Evolutionary conservation across 64 coral and sea anemone species (phyloP).

Genomic region (Actinia tenebrosa): DNA sequence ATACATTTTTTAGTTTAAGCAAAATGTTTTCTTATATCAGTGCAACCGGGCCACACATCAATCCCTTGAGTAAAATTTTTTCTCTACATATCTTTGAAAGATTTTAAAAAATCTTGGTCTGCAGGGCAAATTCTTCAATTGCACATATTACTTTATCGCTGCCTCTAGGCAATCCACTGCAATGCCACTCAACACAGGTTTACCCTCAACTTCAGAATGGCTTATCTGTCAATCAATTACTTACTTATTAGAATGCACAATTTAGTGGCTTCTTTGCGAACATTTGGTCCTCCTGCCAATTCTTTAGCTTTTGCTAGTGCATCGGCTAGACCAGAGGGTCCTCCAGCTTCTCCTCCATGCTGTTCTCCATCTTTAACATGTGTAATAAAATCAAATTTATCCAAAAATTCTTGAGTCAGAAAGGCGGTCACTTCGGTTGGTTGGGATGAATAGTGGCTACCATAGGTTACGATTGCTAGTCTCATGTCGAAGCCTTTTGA

Average conservation of each 20-base stretch:
- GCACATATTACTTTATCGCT: too few relatives aligned
- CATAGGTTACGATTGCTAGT: not conserved
- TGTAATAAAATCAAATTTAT: not conserved
- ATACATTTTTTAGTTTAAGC: too few relatives aligned
- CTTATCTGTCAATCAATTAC: not conserved
- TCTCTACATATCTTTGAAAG: too few relatives aligned
- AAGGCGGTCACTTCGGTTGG: not conserved
- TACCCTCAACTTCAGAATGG: too few relatives aligned
- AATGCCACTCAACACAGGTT: too few relatives aligned
- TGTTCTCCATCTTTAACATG: not conserved
- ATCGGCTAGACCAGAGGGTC: not conserved
- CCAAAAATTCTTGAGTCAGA: not conserved
- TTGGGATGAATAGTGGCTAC: not conserved
- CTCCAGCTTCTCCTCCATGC: not conserved
- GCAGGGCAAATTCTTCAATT: too few relatives aligned
- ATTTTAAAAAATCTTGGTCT: too few relatives aligned
- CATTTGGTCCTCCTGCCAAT: not conserved
- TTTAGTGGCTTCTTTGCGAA: slow-evolving; percentile 8
- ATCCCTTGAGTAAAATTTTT: too few relatives aligned
- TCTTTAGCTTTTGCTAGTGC: not conserved
- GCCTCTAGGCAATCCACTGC: too few relatives aligned
- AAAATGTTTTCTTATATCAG: too few relatives aligned
- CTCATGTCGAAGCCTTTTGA: not conserved
- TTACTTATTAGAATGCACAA: not conserved
- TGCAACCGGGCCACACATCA: too few relatives aligned